phyloP scores from a whole-genome alignment of 2,797 vertebrate genomes.

The Balearica regulorum region DNA sequence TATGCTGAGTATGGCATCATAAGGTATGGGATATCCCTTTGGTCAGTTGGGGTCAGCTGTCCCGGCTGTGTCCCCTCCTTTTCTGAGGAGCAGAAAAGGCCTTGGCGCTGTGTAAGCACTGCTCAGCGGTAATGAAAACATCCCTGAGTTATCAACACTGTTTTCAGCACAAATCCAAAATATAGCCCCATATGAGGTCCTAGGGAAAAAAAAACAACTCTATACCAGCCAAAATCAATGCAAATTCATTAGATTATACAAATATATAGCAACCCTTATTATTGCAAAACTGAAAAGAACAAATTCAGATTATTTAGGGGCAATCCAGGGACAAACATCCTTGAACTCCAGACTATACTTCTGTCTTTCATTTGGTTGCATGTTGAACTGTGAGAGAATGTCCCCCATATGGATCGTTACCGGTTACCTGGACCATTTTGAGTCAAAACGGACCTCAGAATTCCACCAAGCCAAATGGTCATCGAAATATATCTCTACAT shows the following conservation, averaged over 20 bases:
- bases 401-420: background rate
- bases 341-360: background rate
- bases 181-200: background rate
- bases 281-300: background rate
- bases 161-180: background rate
- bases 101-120: background rate
- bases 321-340: background rate
- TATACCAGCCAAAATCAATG: background rate
- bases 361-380: background rate
- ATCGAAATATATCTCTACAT: background rate
- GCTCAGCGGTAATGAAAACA: background rate
- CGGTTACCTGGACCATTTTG: background rate
- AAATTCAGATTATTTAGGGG: background rate
- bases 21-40: rapidly evolving
- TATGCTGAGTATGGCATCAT: rapidly evolving
- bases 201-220: background rate
- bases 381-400: background rate
- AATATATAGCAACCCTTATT: background rate
- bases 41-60: background rate
- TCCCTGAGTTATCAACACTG: background rate
- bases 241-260: background rate
- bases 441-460: background rate
- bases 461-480: background rate
- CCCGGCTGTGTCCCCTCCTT: background rate
- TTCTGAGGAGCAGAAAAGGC: background rate